Evolutionary conservation across 2,797 vertebrate species (phyloP).

Genomic region (Paramormyrops hopkinsi): DNA sequence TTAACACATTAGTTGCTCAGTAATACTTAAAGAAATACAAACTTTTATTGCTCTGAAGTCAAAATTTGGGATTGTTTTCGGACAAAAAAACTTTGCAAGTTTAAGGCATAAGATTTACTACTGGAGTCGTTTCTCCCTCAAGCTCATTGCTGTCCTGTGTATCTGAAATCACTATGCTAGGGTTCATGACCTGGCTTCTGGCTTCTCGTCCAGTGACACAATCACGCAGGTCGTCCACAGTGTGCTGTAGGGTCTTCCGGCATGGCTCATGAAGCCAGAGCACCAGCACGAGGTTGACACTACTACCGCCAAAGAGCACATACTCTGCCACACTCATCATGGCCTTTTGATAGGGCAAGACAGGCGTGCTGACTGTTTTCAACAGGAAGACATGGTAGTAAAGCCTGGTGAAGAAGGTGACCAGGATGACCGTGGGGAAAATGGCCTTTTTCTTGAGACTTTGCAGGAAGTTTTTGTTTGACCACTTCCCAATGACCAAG

Average conservation of each 20-base stretch:
- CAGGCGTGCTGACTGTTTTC: conserved; percentile 33
- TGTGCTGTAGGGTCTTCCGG: conserved; percentile 42
- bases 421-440: conserved; percentile 30
- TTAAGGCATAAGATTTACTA: not conserved
- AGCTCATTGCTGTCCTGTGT: conserved; percentile 46
- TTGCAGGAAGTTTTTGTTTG: conserved; percentile 45
- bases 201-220: conserved; percentile 48
- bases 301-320: conserved; percentile 63
- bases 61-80: not conserved
- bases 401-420: conserved; percentile 48
- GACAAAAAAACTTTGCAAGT: not conserved
- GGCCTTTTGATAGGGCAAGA: conserved; percentile 30
- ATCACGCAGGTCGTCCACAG: conserved; percentile 41
- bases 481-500: conserved; percentile 42
- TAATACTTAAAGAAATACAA: not conserved
- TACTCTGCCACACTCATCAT: conserved; percentile 64
- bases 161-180: conserved; percentile 53
- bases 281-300: conserved; percentile 49
- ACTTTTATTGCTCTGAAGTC: not conserved
- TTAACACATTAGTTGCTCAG: not conserved
- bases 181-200: conserved; percentile 52
- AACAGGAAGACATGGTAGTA: conserved; percentile 60
- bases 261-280: conserved; percentile 56
- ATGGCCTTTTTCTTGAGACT: conserved; percentile 42
- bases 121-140: not conserved